Evolutionary conservation across 2,888 invertebrate species (phyloP).

Genomic region (Tetragonula carbonaria): DNA sequence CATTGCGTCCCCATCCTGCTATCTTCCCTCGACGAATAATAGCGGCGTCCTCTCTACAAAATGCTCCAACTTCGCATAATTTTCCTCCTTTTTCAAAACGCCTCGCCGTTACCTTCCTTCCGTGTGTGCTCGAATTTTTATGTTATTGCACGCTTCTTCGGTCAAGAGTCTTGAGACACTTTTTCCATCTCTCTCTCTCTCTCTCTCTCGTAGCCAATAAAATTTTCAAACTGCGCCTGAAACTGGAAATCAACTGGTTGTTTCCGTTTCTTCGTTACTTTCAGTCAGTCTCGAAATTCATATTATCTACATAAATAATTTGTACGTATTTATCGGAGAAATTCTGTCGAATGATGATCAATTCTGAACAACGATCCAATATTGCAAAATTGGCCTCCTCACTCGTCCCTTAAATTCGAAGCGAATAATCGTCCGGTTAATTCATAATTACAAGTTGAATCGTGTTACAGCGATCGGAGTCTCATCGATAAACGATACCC

Average conservation of each 20-base stretch:
- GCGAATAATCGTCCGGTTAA: neutral
- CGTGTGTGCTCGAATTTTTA: too few species aligned
- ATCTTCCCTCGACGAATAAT: conserved; percentile 29
- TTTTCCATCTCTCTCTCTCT: too few species aligned
- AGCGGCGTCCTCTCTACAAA: conserved; percentile 19
- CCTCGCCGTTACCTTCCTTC: neutral
- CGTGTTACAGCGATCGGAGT: neutral
- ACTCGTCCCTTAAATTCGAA: neutral
- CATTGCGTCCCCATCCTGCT: conserved; percentile 17
- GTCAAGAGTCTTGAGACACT: too few species aligned
- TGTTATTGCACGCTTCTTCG: too few species aligned
- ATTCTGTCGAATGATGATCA: too few species aligned
- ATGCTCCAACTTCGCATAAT: neutral
- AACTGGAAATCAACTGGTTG: too few species aligned
- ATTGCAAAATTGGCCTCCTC: neutral
- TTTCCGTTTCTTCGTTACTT: too few species aligned
- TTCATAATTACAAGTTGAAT: neutral
- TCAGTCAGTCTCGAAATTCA: too few species aligned
- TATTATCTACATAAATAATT: too few species aligned
- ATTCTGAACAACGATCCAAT: neutral
- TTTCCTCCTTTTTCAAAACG: neutral
- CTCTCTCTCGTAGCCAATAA: too few species aligned
- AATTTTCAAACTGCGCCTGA: too few species aligned
- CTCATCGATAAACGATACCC: neutral
- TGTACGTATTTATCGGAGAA: too few species aligned